phyloP scores from a whole-genome alignment of 2,113 vertebrate species.

The Ceyx margarethae region DNA sequence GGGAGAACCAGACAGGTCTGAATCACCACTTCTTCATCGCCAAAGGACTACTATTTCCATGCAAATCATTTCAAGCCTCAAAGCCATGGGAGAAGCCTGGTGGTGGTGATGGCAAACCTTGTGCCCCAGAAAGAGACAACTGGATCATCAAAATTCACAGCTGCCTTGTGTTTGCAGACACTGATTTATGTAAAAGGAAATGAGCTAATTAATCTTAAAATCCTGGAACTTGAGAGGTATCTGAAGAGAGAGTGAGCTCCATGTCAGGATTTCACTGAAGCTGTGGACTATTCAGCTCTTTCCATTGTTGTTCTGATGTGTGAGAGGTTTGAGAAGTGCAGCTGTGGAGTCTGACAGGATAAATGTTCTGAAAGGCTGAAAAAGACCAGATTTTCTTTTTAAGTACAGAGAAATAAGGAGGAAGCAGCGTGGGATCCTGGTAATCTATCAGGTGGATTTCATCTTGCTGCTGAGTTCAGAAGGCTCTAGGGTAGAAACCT shows the following conservation, averaged over 20 bases:
- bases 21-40: constrained; percentile 45
- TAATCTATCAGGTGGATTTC: not conserved
- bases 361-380: not conserved
- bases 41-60: not conserved
- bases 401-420: not conserved
- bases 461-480: not conserved
- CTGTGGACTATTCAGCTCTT: constrained; percentile 7
- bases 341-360: not conserved
- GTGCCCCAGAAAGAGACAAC: not conserved
- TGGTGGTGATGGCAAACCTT: not conserved
- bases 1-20: constrained; percentile 61
- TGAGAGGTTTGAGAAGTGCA: not conserved
- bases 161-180: not conserved
- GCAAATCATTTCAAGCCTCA: constrained; percentile 24
- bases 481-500: not conserved
- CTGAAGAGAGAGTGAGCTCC: not conserved
- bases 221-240: not conserved
- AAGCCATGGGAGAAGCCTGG: not conserved
- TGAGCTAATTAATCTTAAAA: constrained; percentile 49
- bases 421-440: not conserved
- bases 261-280: constrained; percentile 8
- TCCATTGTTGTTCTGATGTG: not conserved
- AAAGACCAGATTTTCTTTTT: not conserved
- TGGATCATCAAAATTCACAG: constrained; percentile 16
- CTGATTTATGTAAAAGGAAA: constrained; percentile 41